These are phyloP conservation scores for Rotaria sp. DNA, from an alignment of 2,888 invertebrate species.

Conservation along the genomic window DNA sequence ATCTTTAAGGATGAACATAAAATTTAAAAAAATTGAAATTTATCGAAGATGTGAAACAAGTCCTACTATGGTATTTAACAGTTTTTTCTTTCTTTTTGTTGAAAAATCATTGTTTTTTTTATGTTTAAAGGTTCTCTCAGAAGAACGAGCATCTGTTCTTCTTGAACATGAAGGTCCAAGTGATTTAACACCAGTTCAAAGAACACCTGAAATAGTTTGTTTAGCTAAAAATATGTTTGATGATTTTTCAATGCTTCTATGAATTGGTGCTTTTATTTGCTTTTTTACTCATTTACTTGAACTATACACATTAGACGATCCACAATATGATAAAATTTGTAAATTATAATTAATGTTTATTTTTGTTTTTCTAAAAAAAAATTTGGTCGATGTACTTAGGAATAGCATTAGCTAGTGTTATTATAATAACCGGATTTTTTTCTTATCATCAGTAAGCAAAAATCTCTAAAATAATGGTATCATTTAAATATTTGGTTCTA, in stretches of 20 bases:
- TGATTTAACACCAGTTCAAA: slow-evolving; percentile 77
- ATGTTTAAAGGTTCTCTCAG: slow-evolving; percentile 77
- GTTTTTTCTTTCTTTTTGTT: not conserved
- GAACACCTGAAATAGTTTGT: slow-evolving; percentile 37
- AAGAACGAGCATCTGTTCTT: slow-evolving; percentile 89
- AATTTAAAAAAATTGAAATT: slow-evolving; percentile 40
- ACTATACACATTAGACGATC: slow-evolving; percentile 32
- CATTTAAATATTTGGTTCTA: slow-evolving; percentile 72
- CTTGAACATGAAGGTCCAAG: slow-evolving; percentile 89
- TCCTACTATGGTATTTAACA: slow-evolving; percentile 34
- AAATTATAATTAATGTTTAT: not conserved
- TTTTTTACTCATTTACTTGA: slow-evolving; percentile 36
- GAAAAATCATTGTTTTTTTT: not conserved
- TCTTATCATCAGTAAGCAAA: slow-evolving; percentile 40
- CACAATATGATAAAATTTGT: slow-evolving; percentile 30
- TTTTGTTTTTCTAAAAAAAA: not conserved
- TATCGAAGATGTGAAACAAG: slow-evolving; percentile 33
- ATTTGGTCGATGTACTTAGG: slow-evolving; percentile 30
- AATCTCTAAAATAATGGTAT: slow-evolving; percentile 37
- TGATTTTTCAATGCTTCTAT: slow-evolving; percentile 38
- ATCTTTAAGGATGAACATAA: slow-evolving; percentile 41
- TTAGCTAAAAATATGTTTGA: slow-evolving; percentile 35
- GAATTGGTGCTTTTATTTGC: slow-evolving; percentile 38
- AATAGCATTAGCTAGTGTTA: slow-evolving; percentile 35
- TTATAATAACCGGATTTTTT: slow-evolving; percentile 37